A percentile compares a stretch with the other conserved stretches of the same genome.
phyloP scores from a whole-genome alignment of 2,888 invertebrate species.

The Thalpophila matura region DNA sequence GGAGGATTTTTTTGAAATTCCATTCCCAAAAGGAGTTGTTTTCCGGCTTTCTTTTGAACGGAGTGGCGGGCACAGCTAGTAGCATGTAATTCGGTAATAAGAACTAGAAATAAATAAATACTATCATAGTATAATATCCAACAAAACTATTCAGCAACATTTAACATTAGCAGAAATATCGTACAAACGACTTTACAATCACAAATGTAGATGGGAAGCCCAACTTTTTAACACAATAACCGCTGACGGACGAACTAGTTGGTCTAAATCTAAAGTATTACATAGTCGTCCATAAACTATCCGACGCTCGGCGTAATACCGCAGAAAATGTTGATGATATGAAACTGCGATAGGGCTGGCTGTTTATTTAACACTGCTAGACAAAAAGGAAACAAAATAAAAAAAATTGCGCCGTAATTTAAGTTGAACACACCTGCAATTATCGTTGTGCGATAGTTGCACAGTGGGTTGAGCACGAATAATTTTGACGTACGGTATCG shows the following conservation, averaged over 20 bases:
- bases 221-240: constrained; percentile 57
- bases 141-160: constrained; percentile 11
- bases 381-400: neutral
- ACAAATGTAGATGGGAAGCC: constrained; percentile 33
- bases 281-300: constrained; percentile 60
- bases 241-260: constrained; percentile 36
- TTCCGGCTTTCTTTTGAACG: no score
- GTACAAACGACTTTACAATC: constrained; percentile 41
- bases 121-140: neutral
- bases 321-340: constrained; percentile 62
- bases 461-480: no score
- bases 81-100: no score
- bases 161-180: constrained; percentile 10
- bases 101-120: neutral
- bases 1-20: no score
- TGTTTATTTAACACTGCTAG: neutral
- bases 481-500: no score
- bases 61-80: no score
- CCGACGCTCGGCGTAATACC: constrained; percentile 50
- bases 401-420: neutral
- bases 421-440: no score
- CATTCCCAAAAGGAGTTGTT: no score
- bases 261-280: constrained; percentile 51
- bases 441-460: no score
- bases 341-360: constrained; percentile 51